Conservation (phyloP, 2,797 vertebrate genomes). For the Poliocrania exsul region DNA sequence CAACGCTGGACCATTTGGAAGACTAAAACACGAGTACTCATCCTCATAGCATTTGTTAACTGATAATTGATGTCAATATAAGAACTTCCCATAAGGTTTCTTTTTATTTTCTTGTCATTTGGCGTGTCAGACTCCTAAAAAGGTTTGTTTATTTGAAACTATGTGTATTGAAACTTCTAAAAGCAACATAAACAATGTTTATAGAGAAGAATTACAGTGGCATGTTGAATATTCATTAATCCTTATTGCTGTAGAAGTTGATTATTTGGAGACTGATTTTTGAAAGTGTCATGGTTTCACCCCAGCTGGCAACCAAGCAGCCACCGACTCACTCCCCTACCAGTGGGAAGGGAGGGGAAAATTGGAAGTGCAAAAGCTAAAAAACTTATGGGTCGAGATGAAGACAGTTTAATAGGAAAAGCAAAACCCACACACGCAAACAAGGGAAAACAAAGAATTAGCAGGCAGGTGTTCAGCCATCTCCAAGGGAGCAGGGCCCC, state of each 20-base stretch:
- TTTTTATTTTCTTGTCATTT: constrained; percentile 60
- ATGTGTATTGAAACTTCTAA: constrained; percentile 27
- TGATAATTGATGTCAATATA: constrained; percentile 33
- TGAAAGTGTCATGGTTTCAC: neutral
- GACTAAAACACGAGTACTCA: neutral
- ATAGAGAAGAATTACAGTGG: constrained; percentile 5
- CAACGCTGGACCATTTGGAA: neutral
- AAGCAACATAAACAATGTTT: neutral
- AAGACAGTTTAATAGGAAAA: neutral
- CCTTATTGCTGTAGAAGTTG: neutral
- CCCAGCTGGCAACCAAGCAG: neutral
- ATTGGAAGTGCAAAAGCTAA: neutral
- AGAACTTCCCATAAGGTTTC: constrained; percentile 43
- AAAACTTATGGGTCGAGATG: neutral
- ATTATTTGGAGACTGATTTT: neutral
- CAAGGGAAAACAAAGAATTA: neutral
- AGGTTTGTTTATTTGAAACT: constrained; percentile 40
- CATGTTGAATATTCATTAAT: neutral
- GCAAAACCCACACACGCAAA: neutral
- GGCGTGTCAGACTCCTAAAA: constrained; percentile 10
- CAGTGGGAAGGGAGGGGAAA: neutral
- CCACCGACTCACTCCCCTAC: neutral
- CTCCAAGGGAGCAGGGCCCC: neutral
- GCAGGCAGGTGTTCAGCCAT: neutral
- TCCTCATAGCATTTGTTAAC: constrained; percentile 35